Conservation (phyloP, 2,113 vertebrate genomes). For the Aptenodytes patagonicus region DNA sequence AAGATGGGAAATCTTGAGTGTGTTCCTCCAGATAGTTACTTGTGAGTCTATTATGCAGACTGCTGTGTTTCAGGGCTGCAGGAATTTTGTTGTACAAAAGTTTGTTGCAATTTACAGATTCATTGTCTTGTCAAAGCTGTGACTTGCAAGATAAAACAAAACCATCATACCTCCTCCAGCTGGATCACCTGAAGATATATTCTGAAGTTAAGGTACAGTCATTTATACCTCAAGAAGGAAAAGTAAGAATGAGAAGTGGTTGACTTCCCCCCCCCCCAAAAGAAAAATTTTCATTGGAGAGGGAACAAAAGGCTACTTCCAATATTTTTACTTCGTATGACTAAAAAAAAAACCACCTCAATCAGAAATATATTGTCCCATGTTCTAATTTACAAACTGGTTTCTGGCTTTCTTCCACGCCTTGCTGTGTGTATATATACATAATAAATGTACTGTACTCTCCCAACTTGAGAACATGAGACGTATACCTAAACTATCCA, state of each 20-base stretch:
- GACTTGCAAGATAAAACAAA: constrained; percentile 36
- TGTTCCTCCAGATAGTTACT: background rate
- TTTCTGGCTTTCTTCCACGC: background rate
- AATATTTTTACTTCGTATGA: background rate
- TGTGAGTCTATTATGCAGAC: background rate
- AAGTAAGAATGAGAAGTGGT: background rate
- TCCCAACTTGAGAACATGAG: background rate
- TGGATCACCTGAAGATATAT: background rate
- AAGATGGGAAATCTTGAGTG: background rate
- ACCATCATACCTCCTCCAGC: constrained; percentile 28
- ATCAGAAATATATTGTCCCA: background rate
- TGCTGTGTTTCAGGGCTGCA: background rate
- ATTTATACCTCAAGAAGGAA: constrained; percentile 26
- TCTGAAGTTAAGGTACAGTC: constrained; percentile 15
- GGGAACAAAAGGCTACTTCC: background rate
- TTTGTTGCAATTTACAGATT: background rate
- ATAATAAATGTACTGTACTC: background rate
- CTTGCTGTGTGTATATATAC: background rate
- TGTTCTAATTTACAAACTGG: background rate
- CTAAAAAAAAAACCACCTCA: background rate
- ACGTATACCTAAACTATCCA: background rate
- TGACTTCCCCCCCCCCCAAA: background rate
- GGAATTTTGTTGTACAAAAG: background rate
- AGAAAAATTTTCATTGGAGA: background rate
- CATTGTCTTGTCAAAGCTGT: constrained; percentile 21